Percentiles rank a stretch among this genome's conserved stretches.
These are phyloP conservation scores for Euleptes europaea DNA, from an alignment of 2,113 vertebrate species.

Conservation along the genomic window DNA sequence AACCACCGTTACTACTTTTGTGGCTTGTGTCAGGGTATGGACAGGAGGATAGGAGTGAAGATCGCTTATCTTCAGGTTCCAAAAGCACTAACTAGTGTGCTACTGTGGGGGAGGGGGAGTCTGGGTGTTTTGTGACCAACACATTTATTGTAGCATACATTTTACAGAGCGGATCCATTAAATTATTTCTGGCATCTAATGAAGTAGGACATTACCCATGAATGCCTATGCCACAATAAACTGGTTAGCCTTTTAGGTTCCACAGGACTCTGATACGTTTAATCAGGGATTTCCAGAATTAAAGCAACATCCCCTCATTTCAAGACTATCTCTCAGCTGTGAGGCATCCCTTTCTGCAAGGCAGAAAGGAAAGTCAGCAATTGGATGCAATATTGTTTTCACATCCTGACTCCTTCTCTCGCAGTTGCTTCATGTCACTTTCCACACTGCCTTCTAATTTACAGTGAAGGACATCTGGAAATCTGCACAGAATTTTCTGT, in stretches of 20 bases:
- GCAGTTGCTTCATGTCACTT: too few relatives aligned
- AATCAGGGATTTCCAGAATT: too few relatives aligned
- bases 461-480: slow-evolving; percentile 13
- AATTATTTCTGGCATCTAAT: not conserved
- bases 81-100: not conserved
- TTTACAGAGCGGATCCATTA: not conserved
- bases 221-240: not conserved
- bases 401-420: too few relatives aligned
- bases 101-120: not conserved
- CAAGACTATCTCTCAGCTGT: too few relatives aligned
- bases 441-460: not conserved
- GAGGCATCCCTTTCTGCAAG: too few relatives aligned
- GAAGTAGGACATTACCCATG: not conserved
- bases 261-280: too few relatives aligned
- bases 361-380: too few relatives aligned
- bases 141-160: too few relatives aligned
- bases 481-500: not conserved
- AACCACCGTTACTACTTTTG: not conserved
- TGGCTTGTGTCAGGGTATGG: not conserved
- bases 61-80: not conserved
- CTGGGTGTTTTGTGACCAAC: not conserved
- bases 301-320: too few relatives aligned
- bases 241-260: not conserved
- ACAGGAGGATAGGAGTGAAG: not conserved
- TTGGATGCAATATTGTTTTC: too few relatives aligned